Base-by-base conservation (phyloP, 2,113 vertebrate species). In the Coptodon bakossiorum region DNA sequence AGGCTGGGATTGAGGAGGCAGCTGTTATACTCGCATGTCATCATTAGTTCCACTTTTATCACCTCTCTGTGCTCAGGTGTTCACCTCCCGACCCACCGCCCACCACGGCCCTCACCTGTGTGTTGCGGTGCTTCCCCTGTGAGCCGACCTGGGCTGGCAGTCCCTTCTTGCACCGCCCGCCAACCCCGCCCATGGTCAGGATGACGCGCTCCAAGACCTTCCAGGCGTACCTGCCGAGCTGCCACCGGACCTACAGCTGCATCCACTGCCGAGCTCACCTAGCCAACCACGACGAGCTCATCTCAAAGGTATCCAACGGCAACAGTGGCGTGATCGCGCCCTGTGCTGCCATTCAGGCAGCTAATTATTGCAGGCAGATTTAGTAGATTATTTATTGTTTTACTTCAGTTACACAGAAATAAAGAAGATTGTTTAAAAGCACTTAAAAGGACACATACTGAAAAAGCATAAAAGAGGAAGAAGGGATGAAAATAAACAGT, bases 201-300 rank as follows among this genome's bases (percentile, higher is more conserved):
- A 99, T 99, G 99, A 99, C 99, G 7, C 98, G 99, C 96, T 99
- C 99, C 97, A 99, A 99, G 97, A 99, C 99, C 89, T 99, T 99
- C 93, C 99, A 99, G 97, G 99, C 99, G 0, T 99, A 99, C 88
- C 95, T 99, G 96, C 99, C 99, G 83, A 99, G 97, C 16, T 99
- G 99, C 95, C 99, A 99, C 92, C 96, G 99, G 78, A 99, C 99
- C 83, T 99, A 99, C 97, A 99, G 99, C 97, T 99, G 99, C 96
- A 99, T 99, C 86, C 99, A 99, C 96, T 99, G 99, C 96, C 96
- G 99, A 88, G 99, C 99, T 87, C 99, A 99, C 90, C 97, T 99
- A 79, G 99, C 99, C 96, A 99, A 99, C 96, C 99, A 99, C 0
- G 99, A 99, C 68, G 99, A 99, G 97, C 98, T 99, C 91, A 99